Percentiles rank a stretch among this genome's conserved stretches.
phyloP scores from a whole-genome alignment of 2,113 vertebrate species.

The Pelmatolapia mariae region DNA sequence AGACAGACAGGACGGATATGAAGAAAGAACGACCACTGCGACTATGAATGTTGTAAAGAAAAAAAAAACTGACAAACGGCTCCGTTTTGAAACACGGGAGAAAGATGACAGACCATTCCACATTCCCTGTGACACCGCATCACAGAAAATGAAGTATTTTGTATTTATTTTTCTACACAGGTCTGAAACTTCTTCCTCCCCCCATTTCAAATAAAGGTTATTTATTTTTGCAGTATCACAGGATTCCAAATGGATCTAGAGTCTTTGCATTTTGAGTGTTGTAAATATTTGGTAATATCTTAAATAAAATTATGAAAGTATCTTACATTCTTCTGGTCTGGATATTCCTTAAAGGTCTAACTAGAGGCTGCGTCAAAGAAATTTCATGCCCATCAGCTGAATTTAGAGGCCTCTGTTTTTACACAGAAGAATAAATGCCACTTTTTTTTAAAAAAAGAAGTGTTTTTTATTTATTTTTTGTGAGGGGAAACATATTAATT shows the following conservation, averaged over 20 bases:
- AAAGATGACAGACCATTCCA: constrained; percentile 41
- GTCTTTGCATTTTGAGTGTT: constrained; percentile 92
- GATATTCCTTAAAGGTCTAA: background rate
- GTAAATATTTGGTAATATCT: constrained; percentile 96
- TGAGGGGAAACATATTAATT: background rate
- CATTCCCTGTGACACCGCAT: constrained; percentile 51
- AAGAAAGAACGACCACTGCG: constrained; percentile 61
- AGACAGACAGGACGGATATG: constrained; percentile 51
- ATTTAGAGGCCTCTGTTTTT: background rate
- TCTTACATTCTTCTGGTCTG: constrained; percentile 16
- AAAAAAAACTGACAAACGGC: constrained; percentile 39
- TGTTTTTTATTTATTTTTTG: background rate
- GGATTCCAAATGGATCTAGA: constrained; percentile 88
- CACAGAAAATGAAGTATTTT: constrained; percentile 52
- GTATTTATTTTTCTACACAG: constrained; percentile 72
- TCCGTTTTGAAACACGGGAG: constrained; percentile 38
- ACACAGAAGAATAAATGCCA: background rate
- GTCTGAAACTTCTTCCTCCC: constrained; percentile 45
- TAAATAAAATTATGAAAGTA: constrained; percentile 83
- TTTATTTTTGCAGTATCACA: constrained; percentile 97
- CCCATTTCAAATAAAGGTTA: constrained; percentile 78
- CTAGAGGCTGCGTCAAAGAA: background rate
- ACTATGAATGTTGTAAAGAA: constrained; percentile 88
- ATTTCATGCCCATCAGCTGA: background rate
- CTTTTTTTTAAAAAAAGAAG: constrained; percentile 1